phyloP scores from a whole-genome alignment of 2,888 invertebrate genomes.

The Dryomyza anilis region DNA sequence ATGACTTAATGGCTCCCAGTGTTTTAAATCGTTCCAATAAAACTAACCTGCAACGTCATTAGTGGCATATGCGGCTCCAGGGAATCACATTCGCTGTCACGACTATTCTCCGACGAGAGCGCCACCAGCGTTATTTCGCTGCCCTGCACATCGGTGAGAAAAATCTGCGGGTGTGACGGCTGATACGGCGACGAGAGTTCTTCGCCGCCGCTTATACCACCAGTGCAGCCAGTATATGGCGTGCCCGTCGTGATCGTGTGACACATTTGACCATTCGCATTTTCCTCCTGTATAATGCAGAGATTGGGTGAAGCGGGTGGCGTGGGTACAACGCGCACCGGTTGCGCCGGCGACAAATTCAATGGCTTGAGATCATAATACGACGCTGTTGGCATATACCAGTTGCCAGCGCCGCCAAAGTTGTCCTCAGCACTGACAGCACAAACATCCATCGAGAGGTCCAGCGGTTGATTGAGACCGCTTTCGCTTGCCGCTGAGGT shows the following conservation, averaged over 20 bases:
- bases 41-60: constrained; percentile 55
- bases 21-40: too few relatives aligned
- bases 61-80: constrained; percentile 65
- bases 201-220: constrained; percentile 43
- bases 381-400: constrained; percentile 52
- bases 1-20: too few relatives aligned
- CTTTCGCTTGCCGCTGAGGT: constrained; percentile 65
- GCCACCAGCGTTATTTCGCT: constrained; percentile 81
- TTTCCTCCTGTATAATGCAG: constrained; percentile 80
- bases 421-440: constrained; percentile 20
- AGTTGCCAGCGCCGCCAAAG: constrained; percentile 39
- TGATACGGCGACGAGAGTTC: constrained; percentile 42
- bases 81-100: constrained; percentile 71
- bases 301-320: constrained; percentile 63
- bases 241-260: constrained; percentile 54
- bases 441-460: constrained; percentile 60
- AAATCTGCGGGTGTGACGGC: constrained; percentile 80
- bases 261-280: constrained; percentile 63
- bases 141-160: constrained; percentile 88
- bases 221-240: constrained; percentile 54
- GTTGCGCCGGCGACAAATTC: constrained; percentile 59
- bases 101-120: constrained; percentile 74
- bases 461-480: constrained; percentile 56
- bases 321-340: constrained; percentile 59
- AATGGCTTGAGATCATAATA: constrained; percentile 59